Conservation (phyloP, 2,888 invertebrate genomes). For the Baccha elongata region DNA sequence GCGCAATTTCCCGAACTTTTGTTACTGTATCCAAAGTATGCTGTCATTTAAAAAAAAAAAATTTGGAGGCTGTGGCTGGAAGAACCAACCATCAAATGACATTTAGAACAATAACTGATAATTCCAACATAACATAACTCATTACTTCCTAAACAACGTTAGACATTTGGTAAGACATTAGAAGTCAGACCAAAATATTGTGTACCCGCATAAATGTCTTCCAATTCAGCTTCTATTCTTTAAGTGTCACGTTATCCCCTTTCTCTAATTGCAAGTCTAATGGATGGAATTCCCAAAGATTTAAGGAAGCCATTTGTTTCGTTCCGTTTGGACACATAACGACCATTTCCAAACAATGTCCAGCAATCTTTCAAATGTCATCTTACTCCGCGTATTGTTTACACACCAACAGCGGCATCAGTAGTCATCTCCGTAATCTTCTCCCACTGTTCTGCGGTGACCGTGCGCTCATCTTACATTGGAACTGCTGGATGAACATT, state of each 20-base stretch:
- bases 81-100: no score
- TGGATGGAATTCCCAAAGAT: slow-evolving; percentile 59
- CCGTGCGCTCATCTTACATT: slow-evolving; percentile 37
- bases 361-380: slow-evolving; percentile 67
- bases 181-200: not conserved
- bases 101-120: no score
- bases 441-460: slow-evolving; percentile 48
- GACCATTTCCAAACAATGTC: slow-evolving; percentile 56
- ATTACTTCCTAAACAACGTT: not conserved
- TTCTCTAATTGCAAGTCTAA: slow-evolving; percentile 60
- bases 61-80: no score
- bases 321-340: slow-evolving; percentile 60
- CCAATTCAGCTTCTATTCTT: slow-evolving; percentile 9
- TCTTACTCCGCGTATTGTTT: slow-evolving; percentile 67
- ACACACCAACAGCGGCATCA: slow-evolving; percentile 36
- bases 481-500: slow-evolving; percentile 38
- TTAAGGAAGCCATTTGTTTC: slow-evolving; percentile 58
- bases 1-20: no score
- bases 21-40: no score
- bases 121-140: no score
- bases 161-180: not conserved
- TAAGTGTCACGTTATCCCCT: slow-evolving; percentile 42
- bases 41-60: no score
- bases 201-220: no score
- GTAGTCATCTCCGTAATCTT: slow-evolving; percentile 54